Evolutionary conservation across 2,797 vertebrate genomes (phyloP).

Genomic region (Sebastes hopkinsi): DNA sequence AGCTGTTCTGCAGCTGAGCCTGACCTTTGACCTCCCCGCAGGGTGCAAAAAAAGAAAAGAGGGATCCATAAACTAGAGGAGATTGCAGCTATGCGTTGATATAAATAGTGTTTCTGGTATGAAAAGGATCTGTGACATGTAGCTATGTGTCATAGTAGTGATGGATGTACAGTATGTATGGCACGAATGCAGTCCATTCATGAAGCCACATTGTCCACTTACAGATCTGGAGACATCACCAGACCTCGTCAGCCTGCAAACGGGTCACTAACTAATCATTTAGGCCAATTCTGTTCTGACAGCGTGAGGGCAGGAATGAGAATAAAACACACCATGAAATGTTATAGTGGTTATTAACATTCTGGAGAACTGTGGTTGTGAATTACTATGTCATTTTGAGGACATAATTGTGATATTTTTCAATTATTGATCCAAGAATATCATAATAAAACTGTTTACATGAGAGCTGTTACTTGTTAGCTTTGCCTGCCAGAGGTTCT

Average conservation of each 20-base stretch:
- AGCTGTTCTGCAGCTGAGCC: constrained; percentile 5
- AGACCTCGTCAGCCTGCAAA: neutral
- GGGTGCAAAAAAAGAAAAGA: neutral
- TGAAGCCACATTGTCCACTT: neutral
- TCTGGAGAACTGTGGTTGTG: neutral
- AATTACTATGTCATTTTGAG: neutral
- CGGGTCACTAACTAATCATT: neutral
- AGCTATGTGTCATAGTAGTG: neutral
- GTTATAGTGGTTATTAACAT: neutral
- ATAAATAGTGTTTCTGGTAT: neutral
- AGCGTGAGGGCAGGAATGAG: neutral
- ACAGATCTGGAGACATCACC: neutral
- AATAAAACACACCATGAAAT: neutral
- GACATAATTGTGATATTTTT: neutral
- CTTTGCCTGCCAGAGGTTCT: neutral
- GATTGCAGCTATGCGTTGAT: neutral
- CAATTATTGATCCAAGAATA: neutral
- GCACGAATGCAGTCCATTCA: neutral
- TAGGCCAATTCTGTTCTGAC: neutral
- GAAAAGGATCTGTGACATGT: neutral
- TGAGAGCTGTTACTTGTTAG: neutral
- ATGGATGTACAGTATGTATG: neutral
- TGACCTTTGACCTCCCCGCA: constrained; percentile 27
- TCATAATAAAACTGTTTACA: neutral
- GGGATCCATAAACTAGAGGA: neutral